Base-by-base conservation (phyloP, 2,113 vertebrate genomes). In the Vimba vimba region DNA sequence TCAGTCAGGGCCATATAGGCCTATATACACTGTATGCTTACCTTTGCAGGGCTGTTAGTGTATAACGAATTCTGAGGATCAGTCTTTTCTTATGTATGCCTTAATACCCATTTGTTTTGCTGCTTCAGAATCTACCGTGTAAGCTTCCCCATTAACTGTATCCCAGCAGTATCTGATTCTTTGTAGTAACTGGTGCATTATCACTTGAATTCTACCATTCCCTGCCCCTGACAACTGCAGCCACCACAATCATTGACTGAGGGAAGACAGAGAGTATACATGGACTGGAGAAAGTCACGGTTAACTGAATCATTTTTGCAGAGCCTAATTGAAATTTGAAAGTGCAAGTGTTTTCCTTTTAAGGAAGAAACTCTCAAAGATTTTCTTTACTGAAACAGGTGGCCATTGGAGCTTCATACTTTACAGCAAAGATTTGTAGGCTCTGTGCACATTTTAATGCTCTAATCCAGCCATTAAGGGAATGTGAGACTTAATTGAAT, bases 401-500 rank as follows among this genome's bases (percentile, higher is more conserved):
- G 9, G 39, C 33, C 19, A 36, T 71, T 39, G 33, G 33, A 23
- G 19, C 33, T 39, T 39, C 21, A 23, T 69, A 69, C 66, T 69
- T 15, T 36, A 10, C 23, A 71, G 33, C 36, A 71, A 21, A 71
- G 33, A 71, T 71, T 71, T 43, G 7, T 69, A 69, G 66, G 9
- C 68, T 43, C 21, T 71, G 21, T 71, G 36, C 68, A 50, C n/a
- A 13, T 47, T 50, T 75, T 13, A 75, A 9, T 75, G 71, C 39
- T 75, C 43, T 47, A n/a, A 13, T 2, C 71, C 25, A 6, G 43
- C 23, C 43, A 75, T 75, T 75, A 75, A 23, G 43, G 43, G 71
- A 47, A 47, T 47, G 43, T 13, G 1, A 75, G n/a, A 17, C 71
- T 47, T 75, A 75, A 75, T 75, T 75, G 71, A 75, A 75, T 75